Base-by-base conservation (phyloP, 2,888 invertebrate genomes). In the Drosophila meridiana region DNA sequence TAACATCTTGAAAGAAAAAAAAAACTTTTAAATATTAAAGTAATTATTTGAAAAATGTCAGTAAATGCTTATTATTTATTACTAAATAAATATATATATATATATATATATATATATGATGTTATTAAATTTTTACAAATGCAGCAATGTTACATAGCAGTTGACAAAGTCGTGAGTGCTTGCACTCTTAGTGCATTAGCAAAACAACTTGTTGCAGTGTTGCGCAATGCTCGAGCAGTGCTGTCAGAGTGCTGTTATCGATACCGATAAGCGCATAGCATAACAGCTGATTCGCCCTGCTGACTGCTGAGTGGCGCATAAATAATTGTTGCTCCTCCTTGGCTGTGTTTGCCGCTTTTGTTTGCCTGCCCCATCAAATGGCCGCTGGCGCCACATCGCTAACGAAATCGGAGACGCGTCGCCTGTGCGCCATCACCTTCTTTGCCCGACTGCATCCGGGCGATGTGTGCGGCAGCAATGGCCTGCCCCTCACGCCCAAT, bases 401-500 rank as follows among this genome's bases (percentile, higher is more conserved):
- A 56, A 20, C 67, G 45, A 71, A 69, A 72, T 57, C 52, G 32
- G 83, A 85, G 56, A 73, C 80, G 36, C 77, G 80, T 43, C 85
- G 83, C 52, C 71, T 99, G 91, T 97, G 97, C n/a, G 97, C 97
- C 7, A 95, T 96, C 87, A 98, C 98, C 30, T 98, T 97, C 93
- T 98, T 98, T 93, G 98, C 98, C 0, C 96, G 96, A 90, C 96
- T 96, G 89, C 98, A 98, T 92, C 97, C 97, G 13, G 96, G 96
- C 36, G 98, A 98, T 93, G 95, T 96, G 61, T 99, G 99, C 93
- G 99, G 99, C 11, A 97, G 97, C 80, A 99, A 99, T 94, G 99
- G 99, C 1, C 94, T 99, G 56, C 99, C 99, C 0, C 94, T 99
- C 28, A 99, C 99, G 1, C 99, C 99, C 3, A 99, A 99, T 93